Percentiles rank a stretch among this genome's conserved stretches.
These are phyloP conservation scores for Scophthalmus maximus DNA, from an alignment of 2,113 vertebrate species.

Conservation along the genomic window DNA sequence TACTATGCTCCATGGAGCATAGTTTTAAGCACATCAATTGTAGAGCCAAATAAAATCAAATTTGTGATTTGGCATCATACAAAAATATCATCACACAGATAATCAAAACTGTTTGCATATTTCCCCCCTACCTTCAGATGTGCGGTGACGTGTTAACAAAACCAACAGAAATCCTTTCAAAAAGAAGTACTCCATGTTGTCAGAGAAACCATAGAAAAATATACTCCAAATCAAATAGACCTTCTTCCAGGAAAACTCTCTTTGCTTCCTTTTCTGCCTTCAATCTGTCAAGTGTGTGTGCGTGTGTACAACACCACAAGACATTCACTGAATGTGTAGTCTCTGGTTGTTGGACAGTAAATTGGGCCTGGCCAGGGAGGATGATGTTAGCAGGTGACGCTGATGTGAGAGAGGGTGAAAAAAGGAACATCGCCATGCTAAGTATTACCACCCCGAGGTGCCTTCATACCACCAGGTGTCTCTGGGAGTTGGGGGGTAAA, in stretches of 20 bases:
- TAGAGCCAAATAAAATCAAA: neutral
- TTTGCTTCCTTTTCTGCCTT: slow-evolving; percentile 22
- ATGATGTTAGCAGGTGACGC: slow-evolving; percentile 66
- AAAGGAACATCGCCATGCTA: slow-evolving; percentile 67
- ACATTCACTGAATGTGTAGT: slow-evolving; percentile 32
- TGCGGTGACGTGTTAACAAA: slow-evolving; percentile 70
- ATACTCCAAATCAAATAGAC: slow-evolving; percentile 42
- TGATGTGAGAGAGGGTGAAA: slow-evolving; percentile 63
- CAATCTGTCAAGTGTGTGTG: slow-evolving; percentile 16
- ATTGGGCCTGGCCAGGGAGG: slow-evolving; percentile 39
- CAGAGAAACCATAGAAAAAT: slow-evolving; percentile 37
- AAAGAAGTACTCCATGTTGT: slow-evolving; percentile 71
- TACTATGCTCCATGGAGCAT: too few relatives aligned
- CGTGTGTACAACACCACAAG: slow-evolving; percentile 27
- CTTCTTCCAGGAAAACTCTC: slow-evolving; percentile 26
- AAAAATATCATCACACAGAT: slow-evolving; percentile 1
- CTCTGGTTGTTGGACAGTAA: slow-evolving; percentile 50
- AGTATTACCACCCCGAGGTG: slow-evolving; percentile 51
- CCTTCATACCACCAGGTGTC: slow-evolving; percentile 62
- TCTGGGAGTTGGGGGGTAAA: slow-evolving; percentile 43
- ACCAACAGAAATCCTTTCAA: slow-evolving; percentile 73
- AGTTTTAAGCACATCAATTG: neutral
- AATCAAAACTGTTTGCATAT: neutral
- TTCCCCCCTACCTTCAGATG: slow-evolving; percentile 76
- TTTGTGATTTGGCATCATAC: slow-evolving; percentile 4